Evolutionary conservation across 92 coral and sea anemone species (phyloP), one percentile per base, ranked within the genome.

Genomic region (Metridium senile): DNA sequence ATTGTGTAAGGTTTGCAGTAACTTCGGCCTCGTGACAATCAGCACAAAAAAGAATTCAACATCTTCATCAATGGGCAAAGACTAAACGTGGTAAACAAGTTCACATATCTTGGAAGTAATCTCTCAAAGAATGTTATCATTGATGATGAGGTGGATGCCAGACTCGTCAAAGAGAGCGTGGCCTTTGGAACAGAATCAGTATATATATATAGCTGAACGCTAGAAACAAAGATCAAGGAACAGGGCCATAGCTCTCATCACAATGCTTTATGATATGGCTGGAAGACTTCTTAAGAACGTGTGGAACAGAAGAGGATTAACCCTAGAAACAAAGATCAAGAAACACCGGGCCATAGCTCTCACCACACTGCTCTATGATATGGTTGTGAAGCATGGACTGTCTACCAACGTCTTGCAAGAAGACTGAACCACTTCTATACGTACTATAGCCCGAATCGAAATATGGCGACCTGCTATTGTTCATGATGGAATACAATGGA

Each of bases 51-150:
- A 70, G n/a, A n/a, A n/a, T n/a, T n/a, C n/a, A n/a, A n/a, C n/a
- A n/a, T n/a, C n/a, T n/a, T 20, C 33, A 67, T 51, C 21, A 57
- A 70, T 11, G 62, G 27, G 33, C 62, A 43, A n/a, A 19, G n/a
- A 18, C 0, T 71, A 6, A 43, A 71, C 2, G 59, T 84, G 9
- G 74, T 78, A 17, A 74, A 84, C 61, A 78, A 43, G 58, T 79
- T 73, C 75, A 79, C 85, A 0, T 85, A 85, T 27, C 84, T 80
- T 81, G 86, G 82, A 28, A 85, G 90, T 57, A 74, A 76, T 9
- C 66, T 81, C 0, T 85, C 78, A 32, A 81, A 33, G 26, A 4
- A 26, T n/a, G 82, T 68, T 3, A 35, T 7, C 73, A 81, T 81
- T 13, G 86, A 85, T 22, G 79, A 58, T 46, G 82, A 70, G 30